Evolutionary conservation across 1,140 invertebrate species (phyloP).

Genomic region (Cotesia glomerata): DNA sequence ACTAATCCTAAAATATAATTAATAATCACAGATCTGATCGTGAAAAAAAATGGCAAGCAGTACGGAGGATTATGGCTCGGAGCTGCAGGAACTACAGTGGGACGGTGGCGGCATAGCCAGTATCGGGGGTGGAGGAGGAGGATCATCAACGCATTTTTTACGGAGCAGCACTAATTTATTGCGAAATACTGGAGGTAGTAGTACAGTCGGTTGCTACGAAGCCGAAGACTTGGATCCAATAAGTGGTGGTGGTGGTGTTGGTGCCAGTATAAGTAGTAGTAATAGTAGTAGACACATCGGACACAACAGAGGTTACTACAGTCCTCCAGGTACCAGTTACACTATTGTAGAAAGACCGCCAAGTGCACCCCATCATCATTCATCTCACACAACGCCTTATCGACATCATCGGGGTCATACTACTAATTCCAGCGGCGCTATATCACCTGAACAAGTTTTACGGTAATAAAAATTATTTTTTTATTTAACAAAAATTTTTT

Average conservation of each 20-base stretch:
- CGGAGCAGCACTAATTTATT: conserved; percentile 46
- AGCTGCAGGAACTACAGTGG: conserved; percentile 67
- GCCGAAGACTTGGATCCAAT: conserved; percentile 62
- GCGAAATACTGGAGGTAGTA: conserved; percentile 38
- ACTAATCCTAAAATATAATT: too few relatives aligned
- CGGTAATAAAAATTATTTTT: conserved; percentile 41
- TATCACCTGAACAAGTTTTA: conserved; percentile 80
- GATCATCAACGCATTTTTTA: conserved; percentile 53
- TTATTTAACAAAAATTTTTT: background rate
- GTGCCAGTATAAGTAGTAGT: conserved; percentile 35
- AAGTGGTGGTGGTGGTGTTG: conserved; percentile 50
- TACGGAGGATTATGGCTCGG: conserved; percentile 63
- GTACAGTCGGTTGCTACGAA: conserved; percentile 56
- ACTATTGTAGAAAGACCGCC: conserved; percentile 83
- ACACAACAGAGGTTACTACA: conserved; percentile 62
- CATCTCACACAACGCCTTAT: conserved; percentile 65
- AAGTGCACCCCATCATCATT: conserved; percentile 73
- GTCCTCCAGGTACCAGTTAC: conserved; percentile 77
- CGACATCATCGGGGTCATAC: conserved; percentile 61
- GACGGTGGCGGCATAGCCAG: conserved; percentile 66
- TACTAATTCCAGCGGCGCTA: conserved; percentile 67
- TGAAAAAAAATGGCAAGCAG: conserved; percentile 54
- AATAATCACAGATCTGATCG: conserved; percentile 50
- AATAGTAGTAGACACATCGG: conserved; percentile 45
- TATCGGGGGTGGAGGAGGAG: conserved; percentile 58